A percentile compares a stretch with the other conserved stretches of the same genome.
These are phyloP conservation scores for Cirrhinus mrigala DNA, from an alignment of 2,797 vertebrate genomes.

Conservation along the genomic window DNA sequence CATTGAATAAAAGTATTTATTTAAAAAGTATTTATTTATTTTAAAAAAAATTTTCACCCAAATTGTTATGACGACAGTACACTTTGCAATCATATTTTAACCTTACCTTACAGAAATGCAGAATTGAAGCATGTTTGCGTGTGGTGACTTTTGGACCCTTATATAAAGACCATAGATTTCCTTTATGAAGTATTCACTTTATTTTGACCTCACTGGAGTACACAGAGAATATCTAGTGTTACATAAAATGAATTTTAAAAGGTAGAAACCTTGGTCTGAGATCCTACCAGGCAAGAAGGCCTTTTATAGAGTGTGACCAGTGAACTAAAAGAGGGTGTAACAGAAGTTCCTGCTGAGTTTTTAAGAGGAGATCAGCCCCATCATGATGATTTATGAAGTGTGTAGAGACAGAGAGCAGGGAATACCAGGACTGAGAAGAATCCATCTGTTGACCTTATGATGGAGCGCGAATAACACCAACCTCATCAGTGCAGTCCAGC, in stretches of 20 bases:
- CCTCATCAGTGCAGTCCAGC: not conserved
- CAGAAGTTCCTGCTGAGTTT: slow-evolving; percentile 33
- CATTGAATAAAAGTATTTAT: no score
- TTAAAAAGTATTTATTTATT: no score
- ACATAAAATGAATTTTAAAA: not conserved
- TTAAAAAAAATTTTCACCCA: no score
- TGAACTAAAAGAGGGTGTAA: slow-evolving; percentile 38
- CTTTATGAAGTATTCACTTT: not conserved
- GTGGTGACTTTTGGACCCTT: not conserved
- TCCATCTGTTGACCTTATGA: slow-evolving; percentile 36
- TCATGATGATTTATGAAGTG: slow-evolving; percentile 52
- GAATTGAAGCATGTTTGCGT: not conserved
- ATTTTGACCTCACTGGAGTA: not conserved
- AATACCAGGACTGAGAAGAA: slow-evolving; percentile 31
- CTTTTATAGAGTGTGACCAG: slow-evolving; percentile 65
- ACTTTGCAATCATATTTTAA: not conserved
- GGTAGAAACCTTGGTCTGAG: not conserved
- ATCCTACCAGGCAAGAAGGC: slow-evolving; percentile 40
- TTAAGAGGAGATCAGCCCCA: slow-evolving; percentile 56
- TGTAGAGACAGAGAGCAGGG: slow-evolving; percentile 47
- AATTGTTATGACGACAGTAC: not conserved
- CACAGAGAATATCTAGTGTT: not conserved
- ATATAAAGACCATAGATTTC: not conserved
- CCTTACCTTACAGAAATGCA: not conserved
- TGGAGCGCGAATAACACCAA: slow-evolving; percentile 1